Evolutionary conservation across 1,140 invertebrate genomes (phyloP), one percentile per base, ranked within the genome.

Genomic region (Drosophila murphyi): DNA sequence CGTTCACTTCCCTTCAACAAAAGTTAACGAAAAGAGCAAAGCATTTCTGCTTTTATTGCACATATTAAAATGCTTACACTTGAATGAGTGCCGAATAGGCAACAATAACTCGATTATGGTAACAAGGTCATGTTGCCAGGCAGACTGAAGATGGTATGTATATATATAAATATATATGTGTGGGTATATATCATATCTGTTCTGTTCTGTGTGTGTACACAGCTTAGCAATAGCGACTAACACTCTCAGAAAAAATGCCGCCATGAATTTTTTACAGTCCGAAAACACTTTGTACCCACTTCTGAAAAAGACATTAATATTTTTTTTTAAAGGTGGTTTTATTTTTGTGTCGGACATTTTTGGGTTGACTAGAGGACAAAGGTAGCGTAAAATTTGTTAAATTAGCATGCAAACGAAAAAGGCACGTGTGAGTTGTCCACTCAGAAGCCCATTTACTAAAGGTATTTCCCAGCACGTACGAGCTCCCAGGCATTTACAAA

Each of bases 61-160:
- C 68, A 88, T 88, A 87, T 88, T 87, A 88, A 87, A 87, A 87
- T 88, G 80, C 80, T 83, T 88, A 80, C 83, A 80, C 83, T 87
- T 70, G 76, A 87, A 69, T 67, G 73, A 70, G 43, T 60, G 47
- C 54, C 48, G 74, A 83, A 75, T 59, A 61, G 70, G 68, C 60
- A 72, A 76, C 75, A 83, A 83, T 82, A 82, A 88, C 72, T 87
- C 64, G 83, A 87, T 87, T 79, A 88, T 87, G 72, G 73, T 79
- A 79, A 59, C 79, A 82, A 60, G 79, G 67, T 37, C 51, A 50
- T 32, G 72, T 76, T 67, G 63, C 63, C 52, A 73, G 32, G 65
- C 57, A 54, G 48, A 31, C 51, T 20, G 5, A 43, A 34, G 37
- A 52, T n/a, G 32, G n/a, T 52, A 1, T 52, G 5, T 31, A 50